Conservation (phyloP, 2,113 vertebrate species). For the Nesoenas mayeri region DNA sequence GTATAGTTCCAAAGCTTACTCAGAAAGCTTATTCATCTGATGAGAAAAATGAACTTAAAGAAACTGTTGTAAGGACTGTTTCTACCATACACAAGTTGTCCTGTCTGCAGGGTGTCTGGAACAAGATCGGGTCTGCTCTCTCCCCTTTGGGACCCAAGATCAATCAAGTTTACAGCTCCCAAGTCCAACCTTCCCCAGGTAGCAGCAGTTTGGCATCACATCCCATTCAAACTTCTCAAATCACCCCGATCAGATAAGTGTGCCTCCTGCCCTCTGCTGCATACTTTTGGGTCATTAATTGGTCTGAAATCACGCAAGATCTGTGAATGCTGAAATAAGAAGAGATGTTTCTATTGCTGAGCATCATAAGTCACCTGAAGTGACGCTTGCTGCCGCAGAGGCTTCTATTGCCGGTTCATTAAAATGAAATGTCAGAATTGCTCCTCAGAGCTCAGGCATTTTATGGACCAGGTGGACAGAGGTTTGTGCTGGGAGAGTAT, state of each 20-base stretch:
- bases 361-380: not conserved
- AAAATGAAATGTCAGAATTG: not conserved
- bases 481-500: not conserved
- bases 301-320: not conserved
- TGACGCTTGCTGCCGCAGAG: not conserved
- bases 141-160: not conserved
- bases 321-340: not conserved
- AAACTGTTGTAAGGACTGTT: not conserved
- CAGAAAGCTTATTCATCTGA: not conserved
- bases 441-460: not conserved
- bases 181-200: not conserved
- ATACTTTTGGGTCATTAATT: not conserved
- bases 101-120: not conserved
- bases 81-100: not conserved
- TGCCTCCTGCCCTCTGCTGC: not conserved
- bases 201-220: not conserved
- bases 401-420: not conserved
- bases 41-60: not conserved
- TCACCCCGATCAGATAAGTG: rapidly evolving
- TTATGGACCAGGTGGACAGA: not conserved
- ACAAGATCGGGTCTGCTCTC: not conserved
- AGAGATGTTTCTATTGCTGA: not conserved
- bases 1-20: not conserved
- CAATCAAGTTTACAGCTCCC: not conserved
- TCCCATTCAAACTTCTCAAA: not conserved